phyloP scores from a whole-genome alignment of 1,140 invertebrate species.

The Nasonia vitripennis region DNA sequence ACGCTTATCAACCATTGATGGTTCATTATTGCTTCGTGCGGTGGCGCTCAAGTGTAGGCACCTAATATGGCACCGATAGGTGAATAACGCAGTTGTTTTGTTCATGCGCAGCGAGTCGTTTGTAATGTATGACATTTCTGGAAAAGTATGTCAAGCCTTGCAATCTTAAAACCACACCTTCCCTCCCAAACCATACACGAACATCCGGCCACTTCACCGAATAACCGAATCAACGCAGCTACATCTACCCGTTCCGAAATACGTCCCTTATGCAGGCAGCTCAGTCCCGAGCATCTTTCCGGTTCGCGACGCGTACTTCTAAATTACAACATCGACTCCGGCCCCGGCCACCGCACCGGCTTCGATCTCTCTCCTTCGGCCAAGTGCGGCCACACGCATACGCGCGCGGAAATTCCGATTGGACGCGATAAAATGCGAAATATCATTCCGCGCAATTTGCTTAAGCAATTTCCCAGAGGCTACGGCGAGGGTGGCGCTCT shows the following conservation, averaged over 20 bases:
- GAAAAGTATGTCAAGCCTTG: neutral
- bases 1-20: no score
- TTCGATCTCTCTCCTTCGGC: neutral
- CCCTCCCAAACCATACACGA: no score
- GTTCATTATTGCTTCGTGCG: no score
- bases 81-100: no score
- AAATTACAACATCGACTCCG: constrained; percentile 23
- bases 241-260: neutral
- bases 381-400: neutral
- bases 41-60: no score
- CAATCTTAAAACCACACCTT: neutral
- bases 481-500: neutral
- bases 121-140: neutral
- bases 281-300: neutral
- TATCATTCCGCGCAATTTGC: constrained; percentile 58
- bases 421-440: constrained; percentile 57
- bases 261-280: neutral
- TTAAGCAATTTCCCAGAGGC: constrained; percentile 51
- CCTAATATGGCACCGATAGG: no score
- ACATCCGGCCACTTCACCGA: neutral
- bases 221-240: neutral
- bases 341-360: neutral
- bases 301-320: neutral
- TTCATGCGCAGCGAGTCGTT: no score
- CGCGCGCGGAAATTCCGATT: constrained; percentile 26